Evolutionary conservation across 2,113 vertebrate species (phyloP), one percentile per base, ranked within the genome.

Genomic region (Engystomops pustulosus): DNA sequence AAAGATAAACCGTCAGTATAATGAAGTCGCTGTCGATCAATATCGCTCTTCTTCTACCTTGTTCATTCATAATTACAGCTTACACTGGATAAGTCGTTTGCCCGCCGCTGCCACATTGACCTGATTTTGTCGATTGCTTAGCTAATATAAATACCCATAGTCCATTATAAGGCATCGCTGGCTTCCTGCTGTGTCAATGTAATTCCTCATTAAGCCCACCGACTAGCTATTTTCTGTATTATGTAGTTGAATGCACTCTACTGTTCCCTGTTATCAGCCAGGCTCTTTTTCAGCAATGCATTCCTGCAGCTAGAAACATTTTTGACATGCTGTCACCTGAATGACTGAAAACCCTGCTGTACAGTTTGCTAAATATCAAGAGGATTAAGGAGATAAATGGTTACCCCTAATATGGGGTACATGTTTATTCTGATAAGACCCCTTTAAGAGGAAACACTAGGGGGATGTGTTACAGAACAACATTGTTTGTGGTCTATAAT

Each of bases 11-110:
- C 34, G 14, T 44, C 9, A 6, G 4, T 12, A 25, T 45, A 71
- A 71, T 71, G 36, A 71, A 72, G 7, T 27, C 23, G 69, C 68
- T 12, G 68, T 27, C 47, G 69, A 72, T 72, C 69, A 27, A 72
- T 72, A 45, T 45, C 69, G 1, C 68, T 70, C 38, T 70, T 25
- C 36, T 23, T 12, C 34, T 25, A 44, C n/a, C 20, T 44, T 71
- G 5, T 44, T 25, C 34, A 44, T 70, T n/a, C 20, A 23, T 71
- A 71, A 71, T 71, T 71, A 72, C 69, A 45, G 69, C 41, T 27
- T 25, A 23, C 25, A 25, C 38, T 18, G 69, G 47, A 27, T 72
- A 72, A 72, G 44, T 25, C 27, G 69, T 72, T 72, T 72, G 25
- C 41, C 38, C 23, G n/a, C 27, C 44, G 44, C 23, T 45, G 38